These are phyloP conservation scores for Ligdia adustata DNA, from an alignment of 2,888 invertebrate species.

Conservation along the genomic window DNA sequence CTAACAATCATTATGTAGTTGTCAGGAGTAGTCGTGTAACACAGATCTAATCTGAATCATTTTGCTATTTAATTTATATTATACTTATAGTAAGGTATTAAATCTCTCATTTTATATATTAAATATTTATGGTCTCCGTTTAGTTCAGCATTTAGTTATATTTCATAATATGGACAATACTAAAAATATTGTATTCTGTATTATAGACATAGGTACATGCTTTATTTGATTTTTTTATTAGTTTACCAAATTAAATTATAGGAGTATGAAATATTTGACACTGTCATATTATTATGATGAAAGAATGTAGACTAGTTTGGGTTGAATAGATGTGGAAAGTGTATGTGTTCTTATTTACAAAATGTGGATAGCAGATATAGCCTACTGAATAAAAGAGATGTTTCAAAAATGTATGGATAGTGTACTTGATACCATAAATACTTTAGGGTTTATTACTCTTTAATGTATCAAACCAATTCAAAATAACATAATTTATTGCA, in stretches of 20 bases:
- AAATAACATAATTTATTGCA: no score
- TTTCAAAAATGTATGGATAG: no score
- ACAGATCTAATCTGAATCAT: slow-evolving; percentile 48
- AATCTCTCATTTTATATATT: slow-evolving; percentile 32
- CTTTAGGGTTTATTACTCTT: no score
- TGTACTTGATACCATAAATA: no score
- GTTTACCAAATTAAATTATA: not conserved
- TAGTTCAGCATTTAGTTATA: slow-evolving; percentile 3
- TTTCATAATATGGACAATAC: not conserved
- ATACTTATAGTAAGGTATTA: slow-evolving; percentile 34
- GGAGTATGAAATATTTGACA: no score
- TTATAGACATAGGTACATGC: not conserved
- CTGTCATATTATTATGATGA: slow-evolving; percentile 2
- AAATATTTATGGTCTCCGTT: slow-evolving; percentile 28
- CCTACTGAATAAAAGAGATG: no score
- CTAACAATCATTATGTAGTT: slow-evolving; percentile 41
- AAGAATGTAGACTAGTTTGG: slow-evolving; percentile 18
- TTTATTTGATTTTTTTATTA: not conserved
- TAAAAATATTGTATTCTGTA: not conserved
- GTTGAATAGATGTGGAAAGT: slow-evolving; percentile 11
- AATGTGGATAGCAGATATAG: no score
- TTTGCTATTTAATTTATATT: slow-evolving; percentile 46
- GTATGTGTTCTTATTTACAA: slow-evolving; percentile 9
- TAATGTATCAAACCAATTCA: no score
- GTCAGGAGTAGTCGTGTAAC: slow-evolving; percentile 9